phyloP scores from a whole-genome alignment of 2,888 invertebrate genomes.

The Spodoptera littoralis region DNA sequence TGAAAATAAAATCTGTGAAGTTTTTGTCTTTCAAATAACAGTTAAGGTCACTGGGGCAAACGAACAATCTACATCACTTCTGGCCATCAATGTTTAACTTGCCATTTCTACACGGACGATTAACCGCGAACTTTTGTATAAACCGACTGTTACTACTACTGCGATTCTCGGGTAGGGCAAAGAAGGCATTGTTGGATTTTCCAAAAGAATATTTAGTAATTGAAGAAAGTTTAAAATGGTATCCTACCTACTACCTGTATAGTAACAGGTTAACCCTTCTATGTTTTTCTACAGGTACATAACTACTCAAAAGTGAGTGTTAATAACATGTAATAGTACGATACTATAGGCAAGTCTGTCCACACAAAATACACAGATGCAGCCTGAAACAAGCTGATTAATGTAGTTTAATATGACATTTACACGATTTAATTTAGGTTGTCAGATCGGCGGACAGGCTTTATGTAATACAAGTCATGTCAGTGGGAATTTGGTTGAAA shows the following conservation, averaged over 20 bases:
- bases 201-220: no score
- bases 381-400: slow-evolving; percentile 17
- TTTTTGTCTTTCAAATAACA: slow-evolving; percentile 36
- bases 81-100: slow-evolving; percentile 44
- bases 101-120: slow-evolving; percentile 40
- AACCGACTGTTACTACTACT: slow-evolving; percentile 10
- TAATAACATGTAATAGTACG: no score
- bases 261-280: no score
- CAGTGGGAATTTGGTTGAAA: slow-evolving; percentile 60
- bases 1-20: slow-evolving; percentile 40
- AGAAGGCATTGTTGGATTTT: no score
- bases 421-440: slow-evolving; percentile 53
- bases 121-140: slow-evolving; percentile 38
- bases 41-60: slow-evolving; percentile 49
- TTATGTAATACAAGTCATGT: slow-evolving; percentile 60
- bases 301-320: no score
- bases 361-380: slow-evolving; percentile 24
- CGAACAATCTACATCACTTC: slow-evolving; percentile 44
- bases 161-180: no score
- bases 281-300: no score
- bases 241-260: no score
- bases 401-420: slow-evolving; percentile 48
- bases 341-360: not conserved
- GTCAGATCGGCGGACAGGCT: slow-evolving; percentile 40
- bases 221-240: no score